Conservation (phyloP, 2,113 vertebrate species). For the Lasiurus cinereus region DNA sequence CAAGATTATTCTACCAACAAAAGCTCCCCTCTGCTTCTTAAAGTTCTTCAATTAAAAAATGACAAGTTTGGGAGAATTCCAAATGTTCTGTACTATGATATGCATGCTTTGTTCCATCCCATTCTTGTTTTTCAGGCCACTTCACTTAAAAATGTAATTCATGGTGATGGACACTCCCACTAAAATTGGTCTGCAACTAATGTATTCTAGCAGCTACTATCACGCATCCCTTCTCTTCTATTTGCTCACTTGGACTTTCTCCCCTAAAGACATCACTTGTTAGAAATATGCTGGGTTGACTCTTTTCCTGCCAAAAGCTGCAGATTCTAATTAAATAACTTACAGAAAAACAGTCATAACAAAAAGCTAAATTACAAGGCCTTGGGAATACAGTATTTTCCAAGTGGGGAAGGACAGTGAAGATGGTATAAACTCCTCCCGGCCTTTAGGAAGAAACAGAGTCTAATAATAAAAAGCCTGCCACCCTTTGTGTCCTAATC, state of each 20-base stretch:
- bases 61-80: constrained; percentile 59
- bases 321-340: constrained; percentile 78
- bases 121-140: constrained; percentile 60
- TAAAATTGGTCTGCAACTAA: constrained; percentile 73
- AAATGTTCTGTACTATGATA: constrained; percentile 27
- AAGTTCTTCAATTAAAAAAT: constrained; percentile 59
- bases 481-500: constrained; percentile 34
- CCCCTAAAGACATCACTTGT: constrained; percentile 71
- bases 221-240: constrained; percentile 51
- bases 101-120: not conserved
- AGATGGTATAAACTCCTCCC: constrained; percentile 9
- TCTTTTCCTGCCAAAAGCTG: constrained; percentile 77
- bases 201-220: constrained; percentile 69
- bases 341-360: constrained; percentile 69
- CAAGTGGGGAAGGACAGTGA: constrained; percentile 32
- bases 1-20: constrained; percentile 58
- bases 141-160: constrained; percentile 76
- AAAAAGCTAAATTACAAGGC: constrained; percentile 69
- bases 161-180: constrained; percentile 66
- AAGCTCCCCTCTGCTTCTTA: not conserved
- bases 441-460: constrained; percentile 49
- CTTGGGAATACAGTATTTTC: constrained; percentile 59
- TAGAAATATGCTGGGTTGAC: constrained; percentile 73
- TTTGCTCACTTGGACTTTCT: constrained; percentile 69
- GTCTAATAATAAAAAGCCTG: constrained; percentile 38